Conservation (phyloP, 2,113 vertebrate genomes). For the Salvelinus namaycush region DNA sequence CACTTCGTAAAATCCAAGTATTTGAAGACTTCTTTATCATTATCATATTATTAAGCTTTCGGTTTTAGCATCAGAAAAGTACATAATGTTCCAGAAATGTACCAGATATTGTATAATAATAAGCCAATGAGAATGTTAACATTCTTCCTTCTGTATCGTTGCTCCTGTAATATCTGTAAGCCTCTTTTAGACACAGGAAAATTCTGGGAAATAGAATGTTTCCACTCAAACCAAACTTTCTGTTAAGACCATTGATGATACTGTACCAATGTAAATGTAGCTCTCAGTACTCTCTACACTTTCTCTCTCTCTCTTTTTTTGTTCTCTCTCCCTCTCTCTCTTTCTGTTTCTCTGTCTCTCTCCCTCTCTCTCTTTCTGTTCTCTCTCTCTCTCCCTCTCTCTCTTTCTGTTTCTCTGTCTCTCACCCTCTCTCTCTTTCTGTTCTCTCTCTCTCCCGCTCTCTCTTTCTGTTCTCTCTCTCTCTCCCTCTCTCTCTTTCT, state of each 20-base stretch:
- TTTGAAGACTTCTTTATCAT: constrained; percentile 41
- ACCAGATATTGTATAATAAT: constrained; percentile 14
- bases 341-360: too few relatives aligned
- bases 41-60: constrained; percentile 38
- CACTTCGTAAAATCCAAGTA: constrained; percentile 2
- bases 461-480: too few relatives aligned
- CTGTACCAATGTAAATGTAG: background rate
- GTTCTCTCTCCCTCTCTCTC: too few relatives aligned
- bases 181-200: constrained; percentile 29
- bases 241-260: constrained; percentile 9
- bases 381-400: too few relatives aligned
- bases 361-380: too few relatives aligned
- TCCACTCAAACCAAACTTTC: constrained; percentile 27
- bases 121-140: constrained; percentile 17
- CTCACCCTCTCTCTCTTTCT: too few relatives aligned
- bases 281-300: background rate
- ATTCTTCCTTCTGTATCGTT: constrained; percentile 26
- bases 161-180: constrained; percentile 21
- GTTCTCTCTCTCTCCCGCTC: too few relatives aligned
- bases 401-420: too few relatives aligned
- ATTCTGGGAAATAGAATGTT: constrained; percentile 11
- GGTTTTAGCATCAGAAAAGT: constrained; percentile 25
- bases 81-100: background rate
- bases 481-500: too few relatives aligned
- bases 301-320: constrained; percentile 17